Percentiles rank a stretch among this genome's conserved stretches.
These are phyloP conservation scores for Aromia moschata DNA, from an alignment of 2,888 invertebrate genomes.

Conservation along the genomic window DNA sequence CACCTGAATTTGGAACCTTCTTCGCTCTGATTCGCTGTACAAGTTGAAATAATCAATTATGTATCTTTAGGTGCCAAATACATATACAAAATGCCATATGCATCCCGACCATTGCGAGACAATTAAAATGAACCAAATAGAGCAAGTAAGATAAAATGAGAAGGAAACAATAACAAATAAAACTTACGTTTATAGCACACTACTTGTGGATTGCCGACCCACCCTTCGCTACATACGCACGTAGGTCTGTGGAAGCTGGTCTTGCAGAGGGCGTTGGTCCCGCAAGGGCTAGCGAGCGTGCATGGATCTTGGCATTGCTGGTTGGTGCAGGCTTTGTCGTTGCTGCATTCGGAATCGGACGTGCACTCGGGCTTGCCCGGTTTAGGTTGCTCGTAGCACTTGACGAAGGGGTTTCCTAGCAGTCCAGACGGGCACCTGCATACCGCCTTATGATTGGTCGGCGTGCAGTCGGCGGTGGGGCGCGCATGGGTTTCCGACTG, in stretches of 20 bases:
- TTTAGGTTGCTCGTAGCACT: conserved; percentile 71
- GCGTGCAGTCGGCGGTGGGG: conserved; percentile 81
- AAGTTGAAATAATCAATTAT: no score
- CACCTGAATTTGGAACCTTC: no score
- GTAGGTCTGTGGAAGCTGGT: conserved; percentile 81
- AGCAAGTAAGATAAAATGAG: no score
- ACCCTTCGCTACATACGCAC: conserved; percentile 85
- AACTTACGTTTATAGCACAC: conserved; percentile 87
- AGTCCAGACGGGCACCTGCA: conserved; percentile 80
- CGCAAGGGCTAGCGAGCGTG: conserved; percentile 79
- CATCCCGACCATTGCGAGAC: no score
- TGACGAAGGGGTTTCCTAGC: conserved; percentile 82
- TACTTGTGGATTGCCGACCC: conserved; percentile 87
- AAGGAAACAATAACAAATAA: no score
- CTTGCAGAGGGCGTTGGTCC: conserved; percentile 80
- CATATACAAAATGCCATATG: no score
- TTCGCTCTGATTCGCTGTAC: no score
- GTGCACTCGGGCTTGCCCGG: conserved; percentile 75
- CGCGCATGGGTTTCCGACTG: no score
- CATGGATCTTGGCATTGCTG: conserved; percentile 85
- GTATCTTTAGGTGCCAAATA: no score
- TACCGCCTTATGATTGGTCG: conserved; percentile 77
- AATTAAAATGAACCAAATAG: no score
- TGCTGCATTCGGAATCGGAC: conserved; percentile 78
- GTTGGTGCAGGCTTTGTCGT: conserved; percentile 82